A percentile compares a stretch with the other conserved stretches of the same genome.
These are phyloP conservation scores for Agrochola lota DNA, from an alignment of 2,888 invertebrate genomes.

Conservation along the genomic window DNA sequence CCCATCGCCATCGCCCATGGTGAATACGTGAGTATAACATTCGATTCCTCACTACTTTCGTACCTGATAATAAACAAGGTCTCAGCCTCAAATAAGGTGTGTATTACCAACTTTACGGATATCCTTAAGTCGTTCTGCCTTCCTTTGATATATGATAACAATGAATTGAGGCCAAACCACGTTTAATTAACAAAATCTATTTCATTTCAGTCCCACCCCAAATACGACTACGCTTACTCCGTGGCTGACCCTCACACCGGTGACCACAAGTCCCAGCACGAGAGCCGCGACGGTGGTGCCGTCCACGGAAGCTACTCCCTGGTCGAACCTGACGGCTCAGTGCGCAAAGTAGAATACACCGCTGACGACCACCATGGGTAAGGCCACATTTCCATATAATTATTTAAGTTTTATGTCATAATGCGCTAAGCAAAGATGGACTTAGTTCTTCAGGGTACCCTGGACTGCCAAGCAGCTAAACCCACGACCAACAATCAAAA, in stretches of 20 bases:
- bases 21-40: slow-evolving; percentile 80
- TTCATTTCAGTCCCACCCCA: slow-evolving; percentile 89
- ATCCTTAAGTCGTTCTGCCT: slow-evolving; percentile 49
- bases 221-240: slow-evolving; percentile 91
- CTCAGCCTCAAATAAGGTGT: slow-evolving; percentile 31
- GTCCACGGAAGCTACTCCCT: slow-evolving; percentile 92
- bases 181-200: slow-evolving; percentile 3
- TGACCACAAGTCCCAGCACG: slow-evolving; percentile 91
- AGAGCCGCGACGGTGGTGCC: slow-evolving; percentile 91
- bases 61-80: slow-evolving; percentile 24
- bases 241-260: slow-evolving; percentile 91
- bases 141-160: slow-evolving; percentile 40
- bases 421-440: not conserved
- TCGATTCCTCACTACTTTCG: not conserved
- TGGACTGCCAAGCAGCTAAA: not conserved
- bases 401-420: not conserved
- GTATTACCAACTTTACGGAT: slow-evolving; percentile 37
- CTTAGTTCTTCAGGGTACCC: not conserved
- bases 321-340: slow-evolving; percentile 91
- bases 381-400: slow-evolving; percentile 53
- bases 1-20: slow-evolving; percentile 78
- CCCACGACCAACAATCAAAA: not conserved
- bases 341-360: slow-evolving; percentile 92
- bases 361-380: slow-evolving; percentile 91
- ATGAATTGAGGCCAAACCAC: slow-evolving; percentile 20